Evolutionary conservation across 2,888 invertebrate species (phyloP).

Genomic region (Sphaeridia pumilis): DNA sequence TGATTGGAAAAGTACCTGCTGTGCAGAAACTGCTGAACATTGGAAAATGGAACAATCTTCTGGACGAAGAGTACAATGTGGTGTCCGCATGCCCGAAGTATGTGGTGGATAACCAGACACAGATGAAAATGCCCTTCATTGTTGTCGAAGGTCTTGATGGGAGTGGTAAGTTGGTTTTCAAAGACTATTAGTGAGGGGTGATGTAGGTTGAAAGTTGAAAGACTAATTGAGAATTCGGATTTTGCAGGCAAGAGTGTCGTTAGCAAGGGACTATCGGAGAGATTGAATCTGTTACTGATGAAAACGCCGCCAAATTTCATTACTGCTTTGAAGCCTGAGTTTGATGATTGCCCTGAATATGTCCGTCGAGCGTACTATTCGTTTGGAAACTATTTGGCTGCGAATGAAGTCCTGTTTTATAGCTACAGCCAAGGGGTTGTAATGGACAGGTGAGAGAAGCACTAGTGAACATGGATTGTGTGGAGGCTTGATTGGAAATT

Average conservation of each 20-base stretch:
- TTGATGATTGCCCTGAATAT: conserved; percentile 38
- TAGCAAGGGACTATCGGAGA: conserved; percentile 38
- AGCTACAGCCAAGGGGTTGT: conserved; percentile 40
- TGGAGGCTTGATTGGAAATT: too few species aligned
- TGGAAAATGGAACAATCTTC: conserved; percentile 21
- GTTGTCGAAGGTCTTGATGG: conserved; percentile 45
- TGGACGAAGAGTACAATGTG: conserved; percentile 19
- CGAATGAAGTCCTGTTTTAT: conserved; percentile 38
- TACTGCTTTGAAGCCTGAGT: conserved; percentile 38
- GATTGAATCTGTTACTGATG: conserved; percentile 38
- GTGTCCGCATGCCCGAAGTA: conserved; percentile 16
- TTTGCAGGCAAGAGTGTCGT: conserved; percentile 42
- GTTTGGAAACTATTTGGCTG: conserved; percentile 44
- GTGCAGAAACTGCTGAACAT: conserved; percentile 30
- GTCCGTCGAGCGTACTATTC: conserved; percentile 42
- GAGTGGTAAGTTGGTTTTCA: conserved; percentile 38
- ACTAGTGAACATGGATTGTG: background rate
- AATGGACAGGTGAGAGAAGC: conserved; percentile 41
- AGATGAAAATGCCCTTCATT: conserved; percentile 40
- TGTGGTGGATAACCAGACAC: conserved; percentile 25
- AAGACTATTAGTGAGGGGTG: background rate
- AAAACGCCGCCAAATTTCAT: conserved; percentile 42
- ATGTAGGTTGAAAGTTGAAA: background rate
- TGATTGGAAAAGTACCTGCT: conserved; percentile 20
- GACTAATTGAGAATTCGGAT: background rate